Evolutionary conservation across 2,113 vertebrate species (phyloP), one percentile per base, ranked within the genome.

Genomic region (Prunella himalayana): DNA sequence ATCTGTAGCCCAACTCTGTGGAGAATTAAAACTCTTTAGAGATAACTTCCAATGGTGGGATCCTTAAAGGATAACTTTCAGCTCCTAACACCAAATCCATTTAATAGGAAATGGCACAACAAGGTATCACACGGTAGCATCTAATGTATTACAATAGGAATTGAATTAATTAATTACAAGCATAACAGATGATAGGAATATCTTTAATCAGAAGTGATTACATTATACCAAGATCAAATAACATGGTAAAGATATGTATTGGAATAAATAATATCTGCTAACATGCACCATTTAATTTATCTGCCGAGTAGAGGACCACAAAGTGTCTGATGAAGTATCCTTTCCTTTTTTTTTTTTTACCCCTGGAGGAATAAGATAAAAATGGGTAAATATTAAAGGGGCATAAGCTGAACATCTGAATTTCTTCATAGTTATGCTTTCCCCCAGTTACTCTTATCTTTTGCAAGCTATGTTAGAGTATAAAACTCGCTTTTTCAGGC

Each of bases 131-230:
- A 51, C 60, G 82, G 51, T 70, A 88, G 1, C 15, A 94, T 86
- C 51, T 81, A 56, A 75, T 78, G 21, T 75, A 63, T 77, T 92
- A 93, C 31, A 95, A 81, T 60, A 83, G 16, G 11, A 92, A 86
- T 80, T 45, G 9, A 95, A 95, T 88, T 92, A 92, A 92, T 93
- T 92, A 88, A 88, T 96, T 94, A 71, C 22, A 86, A 78, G 60
- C 41, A n/a, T 77, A 83, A 85, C 31, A 90, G 54, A 77, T 72
- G 5, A 90, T 83, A 94, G 25, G 19, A 78, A n/a, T 95, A 68
- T 84, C 85, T 90, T 50, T 90, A 88, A 93, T 88, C 79, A 86
- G 51, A 93, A 83, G 22, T 81, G 82, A 88, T 88, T 88, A 50
- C 35, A 71, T 71, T 94, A 88, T 64, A 78, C 25, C 8, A 66